phyloP scores from a whole-genome alignment of 2,113 vertebrate genomes.

The Turnix velox region DNA sequence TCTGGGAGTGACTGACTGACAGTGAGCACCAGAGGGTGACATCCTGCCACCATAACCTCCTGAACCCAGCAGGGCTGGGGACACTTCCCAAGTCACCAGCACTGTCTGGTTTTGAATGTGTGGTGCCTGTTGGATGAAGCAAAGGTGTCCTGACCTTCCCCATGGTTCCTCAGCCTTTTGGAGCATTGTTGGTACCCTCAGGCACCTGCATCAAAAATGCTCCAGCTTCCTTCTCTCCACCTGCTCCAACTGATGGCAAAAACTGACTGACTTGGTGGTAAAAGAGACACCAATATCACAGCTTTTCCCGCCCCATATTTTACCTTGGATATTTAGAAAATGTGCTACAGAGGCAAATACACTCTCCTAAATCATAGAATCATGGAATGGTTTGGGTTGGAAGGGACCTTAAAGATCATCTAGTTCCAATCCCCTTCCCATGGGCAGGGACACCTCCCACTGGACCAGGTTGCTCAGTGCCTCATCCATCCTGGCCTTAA shows the following conservation, averaged over 20 bases:
- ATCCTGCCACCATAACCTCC: neutral
- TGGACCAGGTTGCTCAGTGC: no score
- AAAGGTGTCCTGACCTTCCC: neutral
- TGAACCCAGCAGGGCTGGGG: neutral
- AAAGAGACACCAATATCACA: rapidly evolving
- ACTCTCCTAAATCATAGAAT: neutral
- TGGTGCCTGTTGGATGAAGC: neutral
- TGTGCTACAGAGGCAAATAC: rapidly evolving
- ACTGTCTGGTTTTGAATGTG: neutral
- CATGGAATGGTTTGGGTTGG: no score
- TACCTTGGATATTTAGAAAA: neutral
- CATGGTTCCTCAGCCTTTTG: neutral
- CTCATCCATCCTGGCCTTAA: no score
- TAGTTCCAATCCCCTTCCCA: no score
- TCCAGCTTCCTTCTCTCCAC: neutral
- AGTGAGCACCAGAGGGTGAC: neutral
- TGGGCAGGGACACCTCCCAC: no score
- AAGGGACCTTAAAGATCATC: no score
- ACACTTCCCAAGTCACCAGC: neutral
- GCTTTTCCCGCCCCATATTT: neutral
- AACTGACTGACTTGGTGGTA: neutral
- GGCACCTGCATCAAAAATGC: neutral
- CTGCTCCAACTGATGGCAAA: neutral
- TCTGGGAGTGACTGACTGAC: neutral
- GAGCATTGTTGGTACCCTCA: neutral